Conservation (phyloP, 2,888 invertebrate species). For the Acrobasis suavella region DNA sequence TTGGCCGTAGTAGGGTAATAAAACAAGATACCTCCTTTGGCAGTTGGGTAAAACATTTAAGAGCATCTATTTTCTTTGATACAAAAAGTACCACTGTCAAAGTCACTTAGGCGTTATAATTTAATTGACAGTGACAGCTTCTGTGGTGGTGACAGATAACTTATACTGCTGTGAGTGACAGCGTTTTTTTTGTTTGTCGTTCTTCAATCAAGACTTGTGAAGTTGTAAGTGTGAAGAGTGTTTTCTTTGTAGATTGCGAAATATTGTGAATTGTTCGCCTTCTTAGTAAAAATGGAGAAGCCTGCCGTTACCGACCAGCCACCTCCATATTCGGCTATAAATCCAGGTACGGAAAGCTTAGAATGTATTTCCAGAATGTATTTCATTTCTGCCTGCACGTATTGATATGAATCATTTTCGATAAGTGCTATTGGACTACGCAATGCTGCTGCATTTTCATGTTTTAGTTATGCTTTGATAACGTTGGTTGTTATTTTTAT, state of each 20-base stretch:
- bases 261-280: conserved; percentile 19
- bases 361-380: conserved; percentile 25
- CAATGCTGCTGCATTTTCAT: conserved; percentile 11
- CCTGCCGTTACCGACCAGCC: conserved; percentile 70
- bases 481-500: background rate
- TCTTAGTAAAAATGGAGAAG: conserved; percentile 61
- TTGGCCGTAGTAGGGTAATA: no score
- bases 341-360: conserved; percentile 54
- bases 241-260: background rate
- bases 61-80: no score
- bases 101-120: no score
- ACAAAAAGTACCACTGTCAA: no score
- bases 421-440: conserved; percentile 21
- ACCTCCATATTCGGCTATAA: conserved; percentile 78
- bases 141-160: no score
- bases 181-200: background rate
- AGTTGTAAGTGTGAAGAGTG: conserved; percentile 1
- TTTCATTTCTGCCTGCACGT: background rate
- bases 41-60: no score
- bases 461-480: background rate
- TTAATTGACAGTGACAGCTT: no score
- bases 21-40: no score
- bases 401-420: conserved; percentile 23
- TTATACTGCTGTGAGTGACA: background rate
- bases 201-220: background rate